Conservation (phyloP, 37 sponge, comb jelly and placozoan species). For the Trichoplax adhaerens region DNA sequence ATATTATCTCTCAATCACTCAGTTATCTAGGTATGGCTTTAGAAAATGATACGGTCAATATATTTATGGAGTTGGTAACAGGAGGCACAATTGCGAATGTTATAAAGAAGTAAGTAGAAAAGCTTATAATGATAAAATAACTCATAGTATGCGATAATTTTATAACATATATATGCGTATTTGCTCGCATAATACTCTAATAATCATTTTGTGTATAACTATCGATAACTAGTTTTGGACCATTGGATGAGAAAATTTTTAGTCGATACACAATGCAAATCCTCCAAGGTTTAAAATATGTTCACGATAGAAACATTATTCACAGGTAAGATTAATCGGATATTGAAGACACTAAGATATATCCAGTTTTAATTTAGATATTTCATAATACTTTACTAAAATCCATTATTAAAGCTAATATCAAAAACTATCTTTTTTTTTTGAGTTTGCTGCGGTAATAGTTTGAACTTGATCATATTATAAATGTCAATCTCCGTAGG, state of each 20-base stretch:
- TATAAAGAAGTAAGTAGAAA: conserved; percentile 33
- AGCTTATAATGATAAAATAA: neutral
- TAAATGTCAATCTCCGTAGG: conserved; percentile 64
- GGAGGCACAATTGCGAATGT: conserved; percentile 67
- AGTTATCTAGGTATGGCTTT: conserved; percentile 62
- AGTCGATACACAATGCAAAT: conserved; percentile 63
- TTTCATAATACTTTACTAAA: neutral
- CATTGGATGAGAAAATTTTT: conserved; percentile 30
- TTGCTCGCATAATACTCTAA: neutral
- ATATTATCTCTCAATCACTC: neutral
- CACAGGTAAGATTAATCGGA: conserved; percentile 34
- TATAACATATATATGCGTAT: conserved; percentile 10
- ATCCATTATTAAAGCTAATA: neutral
- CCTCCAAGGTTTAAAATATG: conserved; percentile 41
- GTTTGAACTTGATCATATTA: conserved; percentile 42
- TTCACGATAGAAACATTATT: conserved; percentile 61
- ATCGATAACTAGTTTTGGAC: conserved; percentile 45
- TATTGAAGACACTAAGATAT: neutral
- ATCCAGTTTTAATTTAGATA: neutral
- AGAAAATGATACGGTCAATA: conserved; percentile 37
- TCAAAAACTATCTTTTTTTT: neutral
- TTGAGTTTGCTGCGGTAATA: neutral
- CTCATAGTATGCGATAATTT: neutral
- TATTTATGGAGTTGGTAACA: conserved; percentile 84
- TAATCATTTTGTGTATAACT: neutral